phyloP scores from a whole-genome alignment of 1,140 invertebrate genomes.

The Leptopilina clavipes region DNA sequence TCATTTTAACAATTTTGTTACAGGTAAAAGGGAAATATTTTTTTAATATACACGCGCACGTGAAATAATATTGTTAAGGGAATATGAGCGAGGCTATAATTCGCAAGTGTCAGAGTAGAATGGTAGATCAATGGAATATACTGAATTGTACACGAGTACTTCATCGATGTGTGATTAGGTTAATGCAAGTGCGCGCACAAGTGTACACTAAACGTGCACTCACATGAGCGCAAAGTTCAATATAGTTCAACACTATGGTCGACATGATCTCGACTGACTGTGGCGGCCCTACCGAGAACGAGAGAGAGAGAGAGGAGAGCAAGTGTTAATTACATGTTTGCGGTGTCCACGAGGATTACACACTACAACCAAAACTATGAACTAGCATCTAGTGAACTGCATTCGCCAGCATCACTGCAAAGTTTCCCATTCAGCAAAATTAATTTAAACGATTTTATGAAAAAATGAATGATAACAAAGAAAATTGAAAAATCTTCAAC shows the following conservation, averaged over 20 bases:
- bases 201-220: conserved; percentile 44
- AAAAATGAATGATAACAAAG: too few species aligned
- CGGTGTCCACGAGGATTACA: conserved; percentile 74
- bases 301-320: conserved; percentile 54
- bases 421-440: too few species aligned
- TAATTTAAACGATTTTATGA: too few species aligned
- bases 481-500: too few species aligned
- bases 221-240: conserved; percentile 20
- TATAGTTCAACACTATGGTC: conserved; percentile 59
- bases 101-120: not conserved
- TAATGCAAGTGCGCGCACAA: conserved; percentile 41
- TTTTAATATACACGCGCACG: too few species aligned
- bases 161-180: conserved; percentile 29
- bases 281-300: conserved; percentile 49
- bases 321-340: conserved; percentile 76
- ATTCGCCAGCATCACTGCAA: too few species aligned
- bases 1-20: too few species aligned
- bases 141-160: conserved; percentile 14
- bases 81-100: conserved; percentile 5
- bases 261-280: conserved; percentile 61
- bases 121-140: conserved; percentile 16
- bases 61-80: not conserved
- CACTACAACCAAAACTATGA: conserved; percentile 74
- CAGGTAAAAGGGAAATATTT: too few species aligned
- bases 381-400: conserved; percentile 49